Evolutionary conservation across 2,888 invertebrate species (phyloP).

Genomic region (Hirtodrosophila duncani): DNA sequence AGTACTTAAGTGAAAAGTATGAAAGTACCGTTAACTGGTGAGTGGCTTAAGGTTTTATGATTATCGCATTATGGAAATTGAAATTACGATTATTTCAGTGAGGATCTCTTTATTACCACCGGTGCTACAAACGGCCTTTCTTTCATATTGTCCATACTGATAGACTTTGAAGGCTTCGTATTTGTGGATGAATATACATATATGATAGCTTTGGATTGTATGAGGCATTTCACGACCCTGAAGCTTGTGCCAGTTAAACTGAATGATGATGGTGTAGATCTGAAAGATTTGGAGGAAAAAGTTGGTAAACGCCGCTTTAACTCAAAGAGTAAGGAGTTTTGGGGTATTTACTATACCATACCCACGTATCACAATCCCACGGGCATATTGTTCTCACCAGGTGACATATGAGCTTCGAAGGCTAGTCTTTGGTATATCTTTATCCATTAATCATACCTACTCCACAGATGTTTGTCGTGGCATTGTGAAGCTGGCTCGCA

Average conservation of each 20-base stretch:
- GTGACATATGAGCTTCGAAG: slow-evolving; percentile 66
- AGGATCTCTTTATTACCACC: slow-evolving; percentile 80
- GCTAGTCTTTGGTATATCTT: too few species aligned
- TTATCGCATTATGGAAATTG: slow-evolving; percentile 35
- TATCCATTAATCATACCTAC: too few species aligned
- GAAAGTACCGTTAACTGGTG: slow-evolving; percentile 77
- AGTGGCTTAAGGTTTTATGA: slow-evolving; percentile 3
- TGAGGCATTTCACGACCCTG: slow-evolving; percentile 80
- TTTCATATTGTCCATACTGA: slow-evolving; percentile 80
- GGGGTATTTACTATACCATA: slow-evolving; percentile 81
- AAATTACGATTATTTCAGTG: too few species aligned
- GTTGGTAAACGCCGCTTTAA: slow-evolving; percentile 73
- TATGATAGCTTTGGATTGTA: slow-evolving; percentile 81
- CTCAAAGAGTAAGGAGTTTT: slow-evolving; percentile 79
- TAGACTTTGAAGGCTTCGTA: slow-evolving; percentile 80
- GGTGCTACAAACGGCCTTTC: slow-evolving; percentile 83
- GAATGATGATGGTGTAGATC: slow-evolving; percentile 80
- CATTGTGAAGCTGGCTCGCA: slow-evolving; percentile 78
- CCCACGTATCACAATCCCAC: slow-evolving; percentile 82
- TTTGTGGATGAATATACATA: slow-evolving; percentile 84
- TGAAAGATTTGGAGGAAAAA: slow-evolving; percentile 78
- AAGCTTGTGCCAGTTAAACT: slow-evolving; percentile 81
- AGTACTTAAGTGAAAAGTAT: slow-evolving; percentile 79
- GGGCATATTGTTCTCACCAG: slow-evolving; percentile 79
- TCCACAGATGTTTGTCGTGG: slow-evolving; percentile 78